Evolutionary conservation across 2,888 invertebrate genomes (phyloP).

Genomic region (Chymomyza caudatula): DNA sequence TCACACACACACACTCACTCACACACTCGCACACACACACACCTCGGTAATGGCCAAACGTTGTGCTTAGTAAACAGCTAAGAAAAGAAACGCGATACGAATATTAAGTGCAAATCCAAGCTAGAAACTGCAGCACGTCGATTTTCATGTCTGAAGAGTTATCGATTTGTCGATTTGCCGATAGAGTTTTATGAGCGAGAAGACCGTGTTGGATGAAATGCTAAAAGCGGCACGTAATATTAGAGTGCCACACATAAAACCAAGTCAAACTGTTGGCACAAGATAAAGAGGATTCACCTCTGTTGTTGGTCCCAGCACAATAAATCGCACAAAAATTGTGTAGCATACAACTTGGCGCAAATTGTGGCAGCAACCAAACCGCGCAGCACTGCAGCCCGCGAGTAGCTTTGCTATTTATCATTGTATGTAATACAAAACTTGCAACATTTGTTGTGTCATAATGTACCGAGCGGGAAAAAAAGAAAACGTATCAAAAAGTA

Average conservation of each 20-base stretch:
- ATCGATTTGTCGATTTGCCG: constrained; percentile 31
- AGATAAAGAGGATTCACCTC: background rate
- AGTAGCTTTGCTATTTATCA: constrained; percentile 15
- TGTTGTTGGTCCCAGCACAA: background rate
- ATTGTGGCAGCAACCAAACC: background rate
- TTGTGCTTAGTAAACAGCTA: background rate
- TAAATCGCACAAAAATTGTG: background rate
- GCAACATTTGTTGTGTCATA: background rate
- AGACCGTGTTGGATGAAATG: background rate
- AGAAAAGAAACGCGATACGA: background rate
- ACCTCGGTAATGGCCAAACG: background rate
- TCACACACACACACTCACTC: background rate
- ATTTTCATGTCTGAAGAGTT: constrained; percentile 3
- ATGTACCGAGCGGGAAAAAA: background rate
- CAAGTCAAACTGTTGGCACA: background rate
- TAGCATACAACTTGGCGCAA: background rate
- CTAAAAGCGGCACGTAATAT: constrained; percentile 33
- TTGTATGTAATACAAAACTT: background rate
- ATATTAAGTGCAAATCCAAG: background rate
- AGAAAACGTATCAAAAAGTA: background rate
- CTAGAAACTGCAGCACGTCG: background rate
- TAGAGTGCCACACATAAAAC: background rate
- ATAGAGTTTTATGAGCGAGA: background rate
- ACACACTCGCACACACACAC: background rate
- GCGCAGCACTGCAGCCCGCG: constrained; percentile 22